Evolutionary conservation across 2,888 invertebrate genomes (phyloP).

Genomic region (Drymonia ruficornis): DNA sequence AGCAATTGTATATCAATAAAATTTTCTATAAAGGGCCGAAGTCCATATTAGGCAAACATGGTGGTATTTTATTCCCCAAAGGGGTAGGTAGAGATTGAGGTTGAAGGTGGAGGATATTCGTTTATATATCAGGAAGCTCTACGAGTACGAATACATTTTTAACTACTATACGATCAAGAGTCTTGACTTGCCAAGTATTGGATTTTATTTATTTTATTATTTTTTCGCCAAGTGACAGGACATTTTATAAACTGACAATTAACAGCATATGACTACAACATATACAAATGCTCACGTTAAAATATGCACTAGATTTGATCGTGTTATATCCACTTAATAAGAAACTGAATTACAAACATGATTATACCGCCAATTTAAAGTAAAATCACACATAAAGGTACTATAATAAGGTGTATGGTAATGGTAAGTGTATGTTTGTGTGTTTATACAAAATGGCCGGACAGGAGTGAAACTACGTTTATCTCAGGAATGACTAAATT

Average conservation of each 20-base stretch:
- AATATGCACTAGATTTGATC: neutral
- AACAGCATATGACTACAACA: neutral
- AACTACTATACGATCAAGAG: too few relatives aligned
- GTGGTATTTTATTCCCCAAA: too few relatives aligned
- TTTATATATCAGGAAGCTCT: too few relatives aligned
- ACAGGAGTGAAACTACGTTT: conserved; percentile 52
- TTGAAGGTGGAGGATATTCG: too few relatives aligned
- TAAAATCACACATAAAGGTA: neutral
- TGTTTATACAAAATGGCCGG: conserved; percentile 37
- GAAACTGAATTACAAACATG: conserved; percentile 7
- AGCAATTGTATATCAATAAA: too few relatives aligned
- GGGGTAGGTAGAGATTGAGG: too few relatives aligned
- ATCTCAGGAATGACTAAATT: conserved; percentile 62
- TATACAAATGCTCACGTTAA: neutral
- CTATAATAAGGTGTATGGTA: neutral
- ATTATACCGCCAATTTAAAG: accelerated
- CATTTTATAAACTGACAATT: neutral
- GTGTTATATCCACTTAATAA: conserved; percentile 13
- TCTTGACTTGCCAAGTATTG: too few relatives aligned
- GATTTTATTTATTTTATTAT: neutral
- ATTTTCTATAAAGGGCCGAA: too few relatives aligned
- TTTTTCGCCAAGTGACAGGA: too few relatives aligned
- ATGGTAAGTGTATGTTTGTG: conserved; percentile 27
- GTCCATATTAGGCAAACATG: too few relatives aligned
- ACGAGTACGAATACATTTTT: too few relatives aligned